A percentile compares a stretch with the other conserved stretches of the same genome.
These are phyloP conservation scores for Globodera rostochiensis DNA, from an alignment of 1,140 invertebrate genomes.

Conservation along the genomic window DNA sequence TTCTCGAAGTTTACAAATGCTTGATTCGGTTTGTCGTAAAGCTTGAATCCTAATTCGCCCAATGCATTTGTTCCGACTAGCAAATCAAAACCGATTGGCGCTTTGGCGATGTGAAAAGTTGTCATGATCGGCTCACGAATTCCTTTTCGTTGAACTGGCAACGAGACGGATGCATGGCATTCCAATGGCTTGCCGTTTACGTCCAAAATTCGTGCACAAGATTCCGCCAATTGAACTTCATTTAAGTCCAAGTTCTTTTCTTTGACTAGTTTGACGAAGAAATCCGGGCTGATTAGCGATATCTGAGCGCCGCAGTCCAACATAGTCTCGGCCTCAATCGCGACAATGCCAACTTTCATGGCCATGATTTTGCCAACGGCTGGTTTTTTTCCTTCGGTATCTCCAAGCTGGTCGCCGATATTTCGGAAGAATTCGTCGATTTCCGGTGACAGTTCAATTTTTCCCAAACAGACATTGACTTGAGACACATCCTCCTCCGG, in stretches of 20 bases:
- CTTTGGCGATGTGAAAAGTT: neutral
- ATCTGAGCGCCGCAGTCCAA: slow-evolving; percentile 1
- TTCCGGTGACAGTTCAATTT: no score
- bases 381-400: neutral
- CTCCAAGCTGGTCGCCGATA: neutral
- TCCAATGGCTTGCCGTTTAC: neutral
- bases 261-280: neutral
- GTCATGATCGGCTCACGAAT: no score
- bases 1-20: neutral
- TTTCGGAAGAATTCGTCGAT: no score
- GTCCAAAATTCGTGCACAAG: neutral
- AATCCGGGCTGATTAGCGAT: neutral
- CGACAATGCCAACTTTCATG: neutral
- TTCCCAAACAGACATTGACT: no score
- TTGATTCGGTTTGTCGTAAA: neutral
- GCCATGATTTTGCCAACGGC: neutral
- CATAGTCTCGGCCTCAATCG: neutral
- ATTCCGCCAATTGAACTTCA: neutral
- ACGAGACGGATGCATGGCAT: no score
- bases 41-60: neutral
- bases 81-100: neutral
- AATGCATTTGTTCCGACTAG: neutral
- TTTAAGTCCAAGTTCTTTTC: neutral
- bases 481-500: neutral
- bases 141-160: no score